Base-by-base conservation (phyloP, 2,113 vertebrate genomes). In the Mobula birostris region DNA sequence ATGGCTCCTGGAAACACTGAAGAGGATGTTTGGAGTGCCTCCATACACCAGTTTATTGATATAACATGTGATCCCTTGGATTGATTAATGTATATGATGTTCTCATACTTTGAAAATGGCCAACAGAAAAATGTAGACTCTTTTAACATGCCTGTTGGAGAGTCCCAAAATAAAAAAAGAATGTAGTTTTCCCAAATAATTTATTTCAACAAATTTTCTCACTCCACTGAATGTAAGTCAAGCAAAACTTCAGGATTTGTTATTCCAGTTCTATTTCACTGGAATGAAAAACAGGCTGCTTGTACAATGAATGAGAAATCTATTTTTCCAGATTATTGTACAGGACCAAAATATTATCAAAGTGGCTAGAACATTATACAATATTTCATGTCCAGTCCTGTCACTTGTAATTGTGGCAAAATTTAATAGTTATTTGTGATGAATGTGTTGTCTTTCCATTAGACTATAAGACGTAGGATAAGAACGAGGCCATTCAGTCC, bases 41-140 rank as follows among this genome's bases (percentile, higher is more conserved):
- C 56, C 56, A 87, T 88, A 32, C 63, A 88, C 61, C 29, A 88
- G 61, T 32, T 63, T 66, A 88, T 66, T 88, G 63, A 88, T 88
- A 66, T 87, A 87, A 87, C 48, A 63, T 66, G 61, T n/a, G 63
- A 87, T 6, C 56, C 29, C 85, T 88, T 88, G 61, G 29, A 66
- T 17, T 66, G 29, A 88, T 88, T 88, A 88, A 66, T 61, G 63
- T n/a, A 32, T 66, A 66, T 88, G 15, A 88, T 88, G 85, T 66
- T 61, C 83, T n/a, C 83, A n/a, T 56, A 61, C 27, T 15, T 61
- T 56, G 61, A 27, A 56, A 87, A 56, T 83, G 40, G 48, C 56
- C 56, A 24, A 27, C 40, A 56, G 40, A 15, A 21, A 19, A 19
- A 48, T 48, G 48, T 17, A 85, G 48, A n/a, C 83, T 61, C 24